Evolutionary conservation across 2,888 invertebrate species (phyloP), one percentile per base, ranked within the genome.

Genomic region (Drosophila subsilvestris): DNA sequence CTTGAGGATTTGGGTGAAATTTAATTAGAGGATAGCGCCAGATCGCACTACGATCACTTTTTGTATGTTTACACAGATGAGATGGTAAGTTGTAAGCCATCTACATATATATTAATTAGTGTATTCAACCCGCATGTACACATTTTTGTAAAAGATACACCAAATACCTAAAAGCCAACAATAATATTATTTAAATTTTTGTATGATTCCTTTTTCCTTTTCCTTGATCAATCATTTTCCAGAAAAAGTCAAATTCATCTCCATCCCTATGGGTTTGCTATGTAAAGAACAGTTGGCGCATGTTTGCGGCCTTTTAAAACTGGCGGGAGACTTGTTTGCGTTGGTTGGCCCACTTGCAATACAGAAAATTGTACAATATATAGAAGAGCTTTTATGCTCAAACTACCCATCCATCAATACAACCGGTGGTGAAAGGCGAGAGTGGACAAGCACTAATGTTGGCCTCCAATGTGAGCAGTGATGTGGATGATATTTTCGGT

Each of bases 291-390:
- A 94, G 96, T 76, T 96, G 96, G 95, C 94, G 94, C 53, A 94
- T 95, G 90, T 95, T 97, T 91, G 93, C 55, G 97, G 96, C 6
- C 76, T 96, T 55, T 93, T 96, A 77, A 96, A 96, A 90, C 91
- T 97, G 61, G 91, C 95, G 48, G 95, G 96, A 43, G 97, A 97
- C 92, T 92, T 95, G 79, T 93, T 95, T 69, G 95, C 95, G 57
- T 94, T 97, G 75, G 93, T 96, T 74, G 96, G 96, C 12, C 96
- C 97, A 1, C 92, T 97, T 84, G 96, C 96, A 29, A 94, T 97
- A 78, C 95, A 95, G 60, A 93, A 95, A 71, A 95, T 97, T 80
- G 95, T 97, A 57, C 93, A 95, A 82, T 95, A 95, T 90, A 95
- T 96, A 63, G 91, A 92, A 66, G 55, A 74, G 72, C 86, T 91